Evolutionary conservation across 2,797 vertebrate species (phyloP).

Genomic region (Acropternis orthonyx): DNA sequence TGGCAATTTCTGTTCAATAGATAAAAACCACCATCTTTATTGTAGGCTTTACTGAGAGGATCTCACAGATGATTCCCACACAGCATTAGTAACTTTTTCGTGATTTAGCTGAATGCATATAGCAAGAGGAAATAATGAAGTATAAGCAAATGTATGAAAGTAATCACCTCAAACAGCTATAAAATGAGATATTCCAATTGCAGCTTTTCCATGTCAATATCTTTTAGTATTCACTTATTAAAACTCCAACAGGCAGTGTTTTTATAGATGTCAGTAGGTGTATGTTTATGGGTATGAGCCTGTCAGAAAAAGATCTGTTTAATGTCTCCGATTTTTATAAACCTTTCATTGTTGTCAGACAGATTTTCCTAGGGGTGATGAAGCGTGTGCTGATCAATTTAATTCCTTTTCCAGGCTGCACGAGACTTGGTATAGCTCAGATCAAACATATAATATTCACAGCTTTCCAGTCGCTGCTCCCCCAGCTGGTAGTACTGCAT

Average conservation of each 20-base stretch:
- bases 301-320: slow-evolving; percentile 19
- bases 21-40: not conserved
- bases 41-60: not conserved
- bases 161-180: not conserved
- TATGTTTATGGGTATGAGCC: not conserved
- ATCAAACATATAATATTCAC: not conserved
- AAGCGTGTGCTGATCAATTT: not conserved
- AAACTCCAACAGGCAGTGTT: not conserved
- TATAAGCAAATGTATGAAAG: not conserved
- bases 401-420: not conserved
- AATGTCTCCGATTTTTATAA: not conserved
- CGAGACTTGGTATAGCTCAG: not conserved
- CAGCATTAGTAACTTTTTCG: not conserved
- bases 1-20: not conserved
- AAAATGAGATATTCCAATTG: not conserved
- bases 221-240: not conserved
- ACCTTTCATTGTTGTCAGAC: not conserved
- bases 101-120: not conserved
- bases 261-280: slow-evolving; percentile 22
- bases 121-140: not conserved
- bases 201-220: not conserved
- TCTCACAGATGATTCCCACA: not conserved
- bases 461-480: not conserved
- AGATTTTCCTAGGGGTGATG: not conserved
- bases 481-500: not conserved